Percentiles rank a stretch among this genome's conserved stretches.
Conservation (phyloP, 2,797 vertebrate species). For the Tokudaia muenninki region DNA sequence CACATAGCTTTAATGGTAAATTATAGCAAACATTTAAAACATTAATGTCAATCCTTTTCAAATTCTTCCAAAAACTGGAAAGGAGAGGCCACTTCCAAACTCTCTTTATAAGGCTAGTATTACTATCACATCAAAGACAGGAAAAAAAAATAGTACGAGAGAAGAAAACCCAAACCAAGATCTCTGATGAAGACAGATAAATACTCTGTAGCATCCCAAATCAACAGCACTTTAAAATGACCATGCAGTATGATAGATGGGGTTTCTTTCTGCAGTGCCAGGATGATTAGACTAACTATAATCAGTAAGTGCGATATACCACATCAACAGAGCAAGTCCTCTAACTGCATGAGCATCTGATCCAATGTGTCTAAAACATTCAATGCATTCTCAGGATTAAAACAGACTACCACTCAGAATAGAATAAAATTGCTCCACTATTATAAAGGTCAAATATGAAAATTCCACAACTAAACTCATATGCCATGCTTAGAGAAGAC, state of each 20-base stretch:
- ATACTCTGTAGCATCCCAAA: background rate
- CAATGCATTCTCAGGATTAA: background rate
- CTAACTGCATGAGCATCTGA: background rate
- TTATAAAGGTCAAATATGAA: background rate
- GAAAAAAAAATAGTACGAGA: background rate
- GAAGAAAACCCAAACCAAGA: background rate
- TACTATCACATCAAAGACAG: background rate
- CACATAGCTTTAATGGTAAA: constrained; percentile 6
- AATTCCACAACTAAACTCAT: background rate
- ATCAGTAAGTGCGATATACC: background rate
- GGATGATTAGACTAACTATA: background rate
- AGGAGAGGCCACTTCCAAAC: background rate
- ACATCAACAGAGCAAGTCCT: background rate
- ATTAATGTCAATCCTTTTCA: constrained; percentile 10
- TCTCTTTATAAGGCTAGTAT: background rate
- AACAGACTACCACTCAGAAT: background rate
- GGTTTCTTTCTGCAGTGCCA: background rate
- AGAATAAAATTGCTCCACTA: background rate
- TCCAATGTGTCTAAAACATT: background rate
- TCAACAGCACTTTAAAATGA: background rate
- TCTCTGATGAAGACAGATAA: background rate
- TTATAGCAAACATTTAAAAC: constrained; percentile 35
- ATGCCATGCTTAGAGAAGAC: background rate
- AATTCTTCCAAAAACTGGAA: constrained; percentile 44
- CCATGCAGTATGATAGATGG: background rate